Conservation (phyloP, 2,113 vertebrate genomes). For the Hippocampus zosterae region DNA sequence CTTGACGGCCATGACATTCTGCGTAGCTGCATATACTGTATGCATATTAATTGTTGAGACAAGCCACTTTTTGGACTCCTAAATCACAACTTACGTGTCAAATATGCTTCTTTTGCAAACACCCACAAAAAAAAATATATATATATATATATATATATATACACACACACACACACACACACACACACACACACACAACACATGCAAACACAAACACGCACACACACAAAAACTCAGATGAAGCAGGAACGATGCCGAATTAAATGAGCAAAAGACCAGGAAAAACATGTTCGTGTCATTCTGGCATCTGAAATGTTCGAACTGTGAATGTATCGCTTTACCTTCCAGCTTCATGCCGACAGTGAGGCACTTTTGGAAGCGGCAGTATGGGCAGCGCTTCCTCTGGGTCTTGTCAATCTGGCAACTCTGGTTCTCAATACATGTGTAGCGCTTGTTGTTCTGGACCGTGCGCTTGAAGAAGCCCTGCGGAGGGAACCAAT, state of each 20-base stretch:
- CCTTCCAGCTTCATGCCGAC: slow-evolving; percentile 99
- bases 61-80: not conserved
- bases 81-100: not conserved
- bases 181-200: no score
- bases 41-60: not conserved
- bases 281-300: not conserved
- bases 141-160: no score
- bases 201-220: not conserved
- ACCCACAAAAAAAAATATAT: no score
- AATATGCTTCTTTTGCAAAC: not conserved
- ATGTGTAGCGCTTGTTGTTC: slow-evolving; percentile 99
- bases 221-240: not conserved
- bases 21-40: not conserved
- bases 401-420: slow-evolving; percentile 99
- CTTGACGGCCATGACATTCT: not conserved
- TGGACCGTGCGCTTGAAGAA: slow-evolving; percentile 99
- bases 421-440: slow-evolving; percentile 99
- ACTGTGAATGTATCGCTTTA: slow-evolving; percentile 62
- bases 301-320: slow-evolving; percentile 5
- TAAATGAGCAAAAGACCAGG: slow-evolving; percentile 3
- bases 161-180: no score
- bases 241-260: slow-evolving; percentile 2
- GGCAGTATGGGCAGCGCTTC: slow-evolving; percentile 97
- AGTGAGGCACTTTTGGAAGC: slow-evolving; percentile 97
- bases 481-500: slow-evolving; percentile 82